phyloP scores from a whole-genome alignment of 2,113 vertebrate genomes.

The Silurus glanis region DNA sequence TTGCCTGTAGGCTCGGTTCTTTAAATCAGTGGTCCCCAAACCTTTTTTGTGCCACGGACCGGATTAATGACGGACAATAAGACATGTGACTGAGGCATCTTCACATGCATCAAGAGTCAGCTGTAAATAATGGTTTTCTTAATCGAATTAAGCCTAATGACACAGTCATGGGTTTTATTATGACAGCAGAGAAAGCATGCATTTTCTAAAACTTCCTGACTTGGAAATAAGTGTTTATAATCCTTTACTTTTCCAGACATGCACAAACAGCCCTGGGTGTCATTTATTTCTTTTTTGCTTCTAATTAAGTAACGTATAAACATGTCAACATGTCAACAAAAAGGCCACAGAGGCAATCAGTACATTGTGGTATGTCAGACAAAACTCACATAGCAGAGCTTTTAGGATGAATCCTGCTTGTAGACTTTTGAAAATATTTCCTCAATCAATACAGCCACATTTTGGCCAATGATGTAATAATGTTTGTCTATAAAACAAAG shows the following conservation, averaged over 20 bases:
- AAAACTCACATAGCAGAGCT: background rate
- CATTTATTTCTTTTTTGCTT: background rate
- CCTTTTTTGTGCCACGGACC: no score
- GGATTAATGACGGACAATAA: no score
- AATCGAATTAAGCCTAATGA: background rate
- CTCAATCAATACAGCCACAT: slow-evolving; percentile 11
- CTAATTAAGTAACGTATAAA: background rate
- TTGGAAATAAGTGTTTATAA: background rate
- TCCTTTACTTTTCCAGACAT: background rate
- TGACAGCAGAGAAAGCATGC: background rate
- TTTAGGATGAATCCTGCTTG: background rate
- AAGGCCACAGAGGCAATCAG: background rate
- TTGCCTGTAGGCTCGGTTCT: no score
- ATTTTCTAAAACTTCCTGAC: background rate
- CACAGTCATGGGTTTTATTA: background rate
- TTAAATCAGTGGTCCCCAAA: no score
- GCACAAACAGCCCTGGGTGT: background rate
- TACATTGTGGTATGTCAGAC: background rate
- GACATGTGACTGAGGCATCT: no score
- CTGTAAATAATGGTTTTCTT: no score
- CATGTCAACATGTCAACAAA: background rate
- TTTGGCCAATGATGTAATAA: slow-evolving; percentile 41
- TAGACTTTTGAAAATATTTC: background rate
- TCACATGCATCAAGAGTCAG: no score
- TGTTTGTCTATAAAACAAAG: slow-evolving; percentile 22